Evolutionary conservation across 2,888 invertebrate species (phyloP).

Genomic region (Macropis europaea): DNA sequence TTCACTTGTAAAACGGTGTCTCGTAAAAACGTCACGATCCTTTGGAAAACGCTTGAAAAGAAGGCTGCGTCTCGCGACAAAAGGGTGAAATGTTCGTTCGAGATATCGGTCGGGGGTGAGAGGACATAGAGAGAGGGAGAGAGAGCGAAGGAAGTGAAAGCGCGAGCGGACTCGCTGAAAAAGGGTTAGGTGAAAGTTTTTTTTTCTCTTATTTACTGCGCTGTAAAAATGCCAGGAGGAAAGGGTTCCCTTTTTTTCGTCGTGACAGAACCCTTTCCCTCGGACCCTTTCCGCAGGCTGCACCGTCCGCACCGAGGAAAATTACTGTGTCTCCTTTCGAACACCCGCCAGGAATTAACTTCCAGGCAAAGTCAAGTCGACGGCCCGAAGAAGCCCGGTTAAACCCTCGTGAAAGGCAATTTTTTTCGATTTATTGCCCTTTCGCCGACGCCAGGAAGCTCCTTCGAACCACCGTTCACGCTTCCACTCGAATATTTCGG

Average conservation of each 20-base stretch:
- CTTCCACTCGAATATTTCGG: too few species aligned
- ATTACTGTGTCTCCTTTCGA: too few species aligned
- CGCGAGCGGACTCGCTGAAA: conserved; percentile 46
- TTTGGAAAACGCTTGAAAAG: conserved; percentile 2
- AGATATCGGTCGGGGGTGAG: background rate
- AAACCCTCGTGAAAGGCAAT: too few species aligned
- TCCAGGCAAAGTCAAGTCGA: too few species aligned
- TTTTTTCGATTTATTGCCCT: too few species aligned
- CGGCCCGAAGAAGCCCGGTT: too few species aligned
- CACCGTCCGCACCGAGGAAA: background rate
- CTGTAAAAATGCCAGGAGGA: conserved; percentile 69
- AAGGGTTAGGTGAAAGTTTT: conserved; percentile 78
- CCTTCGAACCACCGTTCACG: too few species aligned
- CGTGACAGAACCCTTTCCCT: conserved; percentile 25
- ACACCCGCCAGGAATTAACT: too few species aligned
- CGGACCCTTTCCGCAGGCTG: conserved; percentile 5
- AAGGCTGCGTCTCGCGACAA: background rate
- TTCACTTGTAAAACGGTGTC: conserved; percentile 16
- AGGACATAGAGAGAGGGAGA: background rate
- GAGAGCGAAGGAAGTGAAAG: conserved; percentile 50
- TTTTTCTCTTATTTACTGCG: conserved; percentile 75
- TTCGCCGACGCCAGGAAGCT: too few species aligned
- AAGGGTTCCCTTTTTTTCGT: conserved; percentile 42
- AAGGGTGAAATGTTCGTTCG: conserved; percentile 3
- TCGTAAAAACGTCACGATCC: conserved; percentile 26